Conservation (phyloP, 2,888 invertebrate species). For the Shargacucullia verbasci region DNA sequence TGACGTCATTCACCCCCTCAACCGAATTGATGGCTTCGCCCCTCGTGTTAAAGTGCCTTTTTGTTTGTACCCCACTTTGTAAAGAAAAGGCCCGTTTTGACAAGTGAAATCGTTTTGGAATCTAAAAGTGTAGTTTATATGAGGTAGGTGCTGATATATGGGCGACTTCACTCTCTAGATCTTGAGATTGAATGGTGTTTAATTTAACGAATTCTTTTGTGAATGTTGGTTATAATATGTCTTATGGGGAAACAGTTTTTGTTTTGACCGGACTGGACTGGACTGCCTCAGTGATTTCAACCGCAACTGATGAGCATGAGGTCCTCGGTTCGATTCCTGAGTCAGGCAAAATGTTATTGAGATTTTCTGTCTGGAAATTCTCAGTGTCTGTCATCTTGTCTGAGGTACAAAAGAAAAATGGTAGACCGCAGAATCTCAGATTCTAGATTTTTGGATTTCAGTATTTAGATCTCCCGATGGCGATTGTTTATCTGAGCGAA, state of each 20-base stretch:
- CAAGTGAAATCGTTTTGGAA: conserved; percentile 35
- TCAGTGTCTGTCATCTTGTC: too few species aligned
- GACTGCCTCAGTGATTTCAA: too few species aligned
- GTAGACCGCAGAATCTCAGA: too few species aligned
- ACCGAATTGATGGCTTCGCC: conserved; percentile 35
- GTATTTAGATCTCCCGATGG: too few species aligned
- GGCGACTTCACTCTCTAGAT: conserved; percentile 6
- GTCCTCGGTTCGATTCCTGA: too few species aligned
- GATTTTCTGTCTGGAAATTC: too few species aligned
- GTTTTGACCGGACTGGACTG: too few species aligned
- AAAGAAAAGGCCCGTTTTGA: conserved; percentile 39
- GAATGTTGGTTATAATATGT: not conserved
- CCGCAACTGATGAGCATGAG: too few species aligned
- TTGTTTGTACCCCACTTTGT: conserved; percentile 24
- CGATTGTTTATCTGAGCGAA: conserved; percentile 7
- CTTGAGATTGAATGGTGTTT: conserved; percentile 16
- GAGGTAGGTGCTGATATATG: conserved; percentile 20
- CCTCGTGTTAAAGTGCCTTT: conserved; percentile 36
- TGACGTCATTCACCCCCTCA: conserved; percentile 40
- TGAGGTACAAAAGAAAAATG: too few species aligned
- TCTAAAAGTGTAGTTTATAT: conserved; percentile 24
- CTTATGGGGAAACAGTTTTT: too few species aligned
- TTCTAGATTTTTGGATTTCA: too few species aligned
- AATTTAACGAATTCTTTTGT: conserved; percentile 13
- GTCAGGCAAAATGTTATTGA: too few species aligned